These are phyloP conservation scores for Rhinoraja longicauda DNA, from an alignment of 2,797 vertebrate genomes.

Conservation along the genomic window DNA sequence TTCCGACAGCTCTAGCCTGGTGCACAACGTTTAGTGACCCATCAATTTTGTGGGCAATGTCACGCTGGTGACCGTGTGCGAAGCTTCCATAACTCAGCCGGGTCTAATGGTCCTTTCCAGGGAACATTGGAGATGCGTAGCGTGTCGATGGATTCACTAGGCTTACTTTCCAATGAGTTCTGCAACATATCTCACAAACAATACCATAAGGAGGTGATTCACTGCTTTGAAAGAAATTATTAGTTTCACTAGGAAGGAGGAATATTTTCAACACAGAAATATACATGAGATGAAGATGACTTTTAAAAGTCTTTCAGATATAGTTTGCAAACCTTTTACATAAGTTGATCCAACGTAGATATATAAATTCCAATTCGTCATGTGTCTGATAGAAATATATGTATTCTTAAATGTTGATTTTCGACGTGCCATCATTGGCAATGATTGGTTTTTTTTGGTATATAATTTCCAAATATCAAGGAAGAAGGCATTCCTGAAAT, in stretches of 20 bases:
- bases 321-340: background rate
- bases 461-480: background rate
- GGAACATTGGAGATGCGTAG: background rate
- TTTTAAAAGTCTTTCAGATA: conserved; percentile 1
- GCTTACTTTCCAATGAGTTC: conserved; percentile 3
- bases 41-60: background rate
- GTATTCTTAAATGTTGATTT: background rate
- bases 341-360: background rate
- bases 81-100: background rate
- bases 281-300: background rate
- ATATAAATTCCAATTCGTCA: background rate
- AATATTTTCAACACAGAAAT: background rate
- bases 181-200: background rate
- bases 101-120: background rate
- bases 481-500: background rate
- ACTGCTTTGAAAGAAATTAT: background rate
- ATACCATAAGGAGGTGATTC: conserved; percentile 9
- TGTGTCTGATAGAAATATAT: background rate
- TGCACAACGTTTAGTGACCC: background rate
- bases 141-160: background rate
- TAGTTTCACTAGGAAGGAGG: background rate
- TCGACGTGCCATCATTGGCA: background rate
- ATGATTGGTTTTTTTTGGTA: background rate
- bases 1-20: background rate
- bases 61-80: background rate